Conservation (phyloP, 1,140 invertebrate species). For the Papilio polytes region DNA sequence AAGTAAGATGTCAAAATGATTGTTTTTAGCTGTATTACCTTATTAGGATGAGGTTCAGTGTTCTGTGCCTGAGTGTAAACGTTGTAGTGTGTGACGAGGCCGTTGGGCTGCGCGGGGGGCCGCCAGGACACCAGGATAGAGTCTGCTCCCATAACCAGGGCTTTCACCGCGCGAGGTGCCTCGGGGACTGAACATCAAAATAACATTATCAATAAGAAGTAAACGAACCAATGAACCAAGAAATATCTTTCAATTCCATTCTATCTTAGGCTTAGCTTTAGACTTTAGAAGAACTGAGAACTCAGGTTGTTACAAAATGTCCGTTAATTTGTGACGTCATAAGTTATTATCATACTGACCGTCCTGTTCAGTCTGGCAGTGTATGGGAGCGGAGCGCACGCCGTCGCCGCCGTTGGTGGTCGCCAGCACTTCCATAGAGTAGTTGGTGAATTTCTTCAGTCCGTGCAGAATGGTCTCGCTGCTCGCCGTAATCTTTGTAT, state of each 20-base stretch:
- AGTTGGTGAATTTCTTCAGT: constrained; percentile 98
- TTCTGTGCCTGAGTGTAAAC: constrained; percentile 94
- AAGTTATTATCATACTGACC: constrained; percentile 84
- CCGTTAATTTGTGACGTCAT: neutral
- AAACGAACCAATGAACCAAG: neutral
- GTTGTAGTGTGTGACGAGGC: constrained; percentile 96
- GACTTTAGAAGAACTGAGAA: no score
- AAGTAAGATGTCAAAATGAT: neutral
- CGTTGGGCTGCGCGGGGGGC: constrained; percentile 95
- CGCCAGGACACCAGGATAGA: constrained; percentile 97
- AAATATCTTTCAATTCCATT: neutral
- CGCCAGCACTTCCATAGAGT: constrained; percentile 97
- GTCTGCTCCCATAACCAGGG: constrained; percentile 94
- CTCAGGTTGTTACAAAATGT: no score
- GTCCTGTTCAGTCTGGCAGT: constrained; percentile 98
- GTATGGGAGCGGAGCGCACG: constrained; percentile 94
- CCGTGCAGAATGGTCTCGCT: constrained; percentile 96
- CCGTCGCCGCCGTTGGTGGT: constrained; percentile 98
- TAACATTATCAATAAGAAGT: neutral
- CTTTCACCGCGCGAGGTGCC: constrained; percentile 95
- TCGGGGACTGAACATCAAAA: constrained; percentile 90
- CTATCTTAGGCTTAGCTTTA: no score
- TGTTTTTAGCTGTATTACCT: constrained; percentile 76
- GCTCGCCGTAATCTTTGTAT: constrained; percentile 95
- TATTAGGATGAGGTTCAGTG: constrained; percentile 88